Percentiles rank a stretch among this genome's conserved stretches.
These are phyloP conservation scores for Tribolium madens DNA, from an alignment of 1,140 invertebrate species.

Conservation along the genomic window DNA sequence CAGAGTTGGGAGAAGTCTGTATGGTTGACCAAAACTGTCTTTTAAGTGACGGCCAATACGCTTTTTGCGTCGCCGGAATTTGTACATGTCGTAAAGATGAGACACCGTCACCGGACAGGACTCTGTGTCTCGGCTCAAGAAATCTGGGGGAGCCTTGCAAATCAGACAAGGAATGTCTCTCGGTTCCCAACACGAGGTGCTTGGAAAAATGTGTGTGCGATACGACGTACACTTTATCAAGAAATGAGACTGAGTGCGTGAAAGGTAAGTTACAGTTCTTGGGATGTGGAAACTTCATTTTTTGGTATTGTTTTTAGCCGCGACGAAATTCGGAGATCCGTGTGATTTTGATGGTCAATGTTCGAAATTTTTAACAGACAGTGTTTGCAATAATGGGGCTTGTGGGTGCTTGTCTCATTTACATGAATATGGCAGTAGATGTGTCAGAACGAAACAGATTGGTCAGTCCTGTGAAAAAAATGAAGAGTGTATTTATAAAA, in stretches of 20 bases:
- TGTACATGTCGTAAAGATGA: constrained; percentile 49
- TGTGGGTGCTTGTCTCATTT: constrained; percentile 49
- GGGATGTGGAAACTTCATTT: neutral
- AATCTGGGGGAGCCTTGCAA: constrained; percentile 50
- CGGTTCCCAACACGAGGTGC: constrained; percentile 46
- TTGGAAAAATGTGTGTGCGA: constrained; percentile 50
- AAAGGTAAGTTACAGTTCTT: constrained; percentile 44
- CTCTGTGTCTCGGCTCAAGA: constrained; percentile 42
- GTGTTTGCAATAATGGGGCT: constrained; percentile 45
- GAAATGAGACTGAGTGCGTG: constrained; percentile 49
- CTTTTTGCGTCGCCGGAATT: constrained; percentile 47
- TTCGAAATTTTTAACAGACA: constrained; percentile 48
- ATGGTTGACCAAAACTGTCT: constrained; percentile 47
- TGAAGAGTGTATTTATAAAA: constrained; percentile 14
- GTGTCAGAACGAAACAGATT: constrained; percentile 39
- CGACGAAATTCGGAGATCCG: constrained; percentile 50
- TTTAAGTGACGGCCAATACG: constrained; percentile 46
- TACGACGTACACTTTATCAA: constrained; percentile 46
- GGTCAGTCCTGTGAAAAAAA: constrained; percentile 42
- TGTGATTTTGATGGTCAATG: constrained; percentile 55
- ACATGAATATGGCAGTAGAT: constrained; percentile 45
- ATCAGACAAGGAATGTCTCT: constrained; percentile 47
- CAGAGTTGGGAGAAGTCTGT: constrained; percentile 53
- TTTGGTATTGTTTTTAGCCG: constrained; percentile 48
- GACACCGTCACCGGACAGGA: constrained; percentile 44